A percentile compares a stretch with the other conserved stretches of the same genome.
Evolutionary conservation across 2,797 vertebrate genomes (phyloP).

Genomic region (Acipenser oxyrinchus): DNA sequence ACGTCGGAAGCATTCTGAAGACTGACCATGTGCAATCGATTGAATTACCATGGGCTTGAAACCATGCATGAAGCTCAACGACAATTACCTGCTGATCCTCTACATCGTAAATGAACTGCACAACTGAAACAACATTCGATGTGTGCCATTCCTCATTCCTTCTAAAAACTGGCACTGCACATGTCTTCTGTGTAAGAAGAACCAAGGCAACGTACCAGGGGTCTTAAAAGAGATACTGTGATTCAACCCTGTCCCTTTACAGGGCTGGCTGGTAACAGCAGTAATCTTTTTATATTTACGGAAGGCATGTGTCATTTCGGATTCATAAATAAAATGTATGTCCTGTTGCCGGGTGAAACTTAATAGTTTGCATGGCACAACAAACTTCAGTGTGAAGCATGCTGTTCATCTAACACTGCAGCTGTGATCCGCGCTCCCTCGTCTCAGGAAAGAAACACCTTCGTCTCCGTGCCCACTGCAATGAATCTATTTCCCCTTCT

Average conservation of each 20-base stretch:
- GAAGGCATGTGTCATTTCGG: neutral
- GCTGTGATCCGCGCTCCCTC: neutral
- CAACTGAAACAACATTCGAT: neutral
- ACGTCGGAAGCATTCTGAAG: neutral
- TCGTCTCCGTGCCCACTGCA: neutral
- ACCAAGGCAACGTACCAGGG: neutral
- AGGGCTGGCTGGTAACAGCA: constrained; percentile 6
- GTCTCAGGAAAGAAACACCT: neutral
- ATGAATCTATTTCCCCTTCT: constrained; percentile 6
- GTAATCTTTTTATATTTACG: neutral
- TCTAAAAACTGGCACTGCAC: too few species aligned
- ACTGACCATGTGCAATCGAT: constrained; percentile 2
- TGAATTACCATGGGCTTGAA: constrained; percentile 2
- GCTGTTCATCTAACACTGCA: neutral
- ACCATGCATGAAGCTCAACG: neutral
- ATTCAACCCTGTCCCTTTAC: neutral
- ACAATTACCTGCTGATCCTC: neutral
- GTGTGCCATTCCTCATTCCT: too few species aligned
- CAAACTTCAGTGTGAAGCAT: neutral
- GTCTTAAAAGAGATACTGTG: neutral
- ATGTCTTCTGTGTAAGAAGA: neutral
- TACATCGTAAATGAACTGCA: neutral
- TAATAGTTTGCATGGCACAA: neutral
- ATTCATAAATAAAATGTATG: constrained; percentile 6
- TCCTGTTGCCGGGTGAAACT: constrained; percentile 3